Percentiles rank a stretch among this genome's conserved stretches.
Evolutionary conservation across 2,113 vertebrate species (phyloP).

Genomic region (Gnathochromis pfefferi): DNA sequence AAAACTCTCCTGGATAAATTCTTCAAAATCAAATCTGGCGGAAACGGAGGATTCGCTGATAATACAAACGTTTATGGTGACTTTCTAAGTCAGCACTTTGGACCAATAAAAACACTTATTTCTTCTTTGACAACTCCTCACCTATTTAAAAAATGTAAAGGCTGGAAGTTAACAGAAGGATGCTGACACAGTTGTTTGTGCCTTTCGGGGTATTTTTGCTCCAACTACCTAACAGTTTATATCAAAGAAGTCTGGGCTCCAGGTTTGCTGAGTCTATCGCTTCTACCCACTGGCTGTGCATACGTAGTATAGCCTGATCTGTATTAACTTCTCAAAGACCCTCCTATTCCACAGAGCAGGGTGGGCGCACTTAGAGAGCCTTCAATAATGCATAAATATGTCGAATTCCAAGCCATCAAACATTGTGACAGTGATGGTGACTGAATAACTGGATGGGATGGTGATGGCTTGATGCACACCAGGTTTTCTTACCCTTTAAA

Average conservation of each 20-base stretch:
- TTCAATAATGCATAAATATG: neutral
- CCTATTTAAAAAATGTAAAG: neutral
- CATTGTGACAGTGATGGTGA: neutral
- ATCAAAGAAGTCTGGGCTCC: neutral
- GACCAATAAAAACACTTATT: neutral
- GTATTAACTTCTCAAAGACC: neutral
- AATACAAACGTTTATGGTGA: neutral
- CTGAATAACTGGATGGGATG: neutral
- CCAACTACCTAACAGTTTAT: neutral
- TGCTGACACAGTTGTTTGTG: neutral
- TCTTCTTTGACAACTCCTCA: neutral
- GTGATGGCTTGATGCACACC: neutral
- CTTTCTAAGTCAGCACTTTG: rapidly evolving
- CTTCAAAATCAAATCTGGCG: neutral
- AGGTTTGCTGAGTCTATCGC: neutral
- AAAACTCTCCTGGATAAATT: neutral
- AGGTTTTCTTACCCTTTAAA: neutral
- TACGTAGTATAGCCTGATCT: neutral
- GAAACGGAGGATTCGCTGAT: neutral
- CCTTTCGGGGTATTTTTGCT: neutral
- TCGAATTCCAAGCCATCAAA: neutral
- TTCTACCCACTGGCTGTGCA: neutral
- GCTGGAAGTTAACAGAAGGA: neutral
- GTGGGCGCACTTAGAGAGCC: neutral
- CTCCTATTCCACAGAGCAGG: neutral